Evolutionary conservation across 2,888 invertebrate genomes (phyloP).

Genomic region (Drymonia ruficornis): DNA sequence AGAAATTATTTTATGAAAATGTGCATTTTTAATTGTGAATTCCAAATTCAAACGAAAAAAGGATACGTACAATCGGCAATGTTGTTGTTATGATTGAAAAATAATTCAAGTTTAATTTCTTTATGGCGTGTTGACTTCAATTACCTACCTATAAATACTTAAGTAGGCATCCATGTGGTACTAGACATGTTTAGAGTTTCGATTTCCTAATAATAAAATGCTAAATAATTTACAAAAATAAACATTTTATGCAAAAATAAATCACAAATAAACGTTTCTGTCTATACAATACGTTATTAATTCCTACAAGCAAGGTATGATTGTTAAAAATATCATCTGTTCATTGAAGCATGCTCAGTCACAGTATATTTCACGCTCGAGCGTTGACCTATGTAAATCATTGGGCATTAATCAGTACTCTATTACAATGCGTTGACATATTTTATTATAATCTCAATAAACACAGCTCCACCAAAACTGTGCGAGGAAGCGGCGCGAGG

Average conservation of each 20-base stretch:
- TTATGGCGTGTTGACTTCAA: no score
- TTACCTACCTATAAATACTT: no score
- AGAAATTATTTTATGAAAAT: not conserved
- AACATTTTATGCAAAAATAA: not conserved
- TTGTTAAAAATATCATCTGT: constrained; percentile 15
- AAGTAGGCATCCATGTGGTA: no score
- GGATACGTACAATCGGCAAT: not conserved
- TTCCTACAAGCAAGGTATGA: constrained; percentile 11
- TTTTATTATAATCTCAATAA: not conserved
- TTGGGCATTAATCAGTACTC: not conserved
- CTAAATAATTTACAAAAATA: not conserved
- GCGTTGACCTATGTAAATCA: constrained; percentile 12
- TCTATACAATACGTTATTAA: not conserved
- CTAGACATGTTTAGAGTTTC: no score
- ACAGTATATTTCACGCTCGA: not conserved
- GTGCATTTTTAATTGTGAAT: not conserved
- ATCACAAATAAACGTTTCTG: not conserved
- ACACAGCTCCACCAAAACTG: not conserved
- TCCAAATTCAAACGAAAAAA: not conserved
- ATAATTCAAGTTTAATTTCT: no score
- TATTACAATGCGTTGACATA: constrained; percentile 4
- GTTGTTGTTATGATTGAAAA: not conserved
- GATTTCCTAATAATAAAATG: not conserved
- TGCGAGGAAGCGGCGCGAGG: not conserved
- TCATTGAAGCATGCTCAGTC: constrained; percentile 21